Base-by-base conservation (phyloP, 2,113 vertebrate genomes). In the Xerus inauris region DNA sequence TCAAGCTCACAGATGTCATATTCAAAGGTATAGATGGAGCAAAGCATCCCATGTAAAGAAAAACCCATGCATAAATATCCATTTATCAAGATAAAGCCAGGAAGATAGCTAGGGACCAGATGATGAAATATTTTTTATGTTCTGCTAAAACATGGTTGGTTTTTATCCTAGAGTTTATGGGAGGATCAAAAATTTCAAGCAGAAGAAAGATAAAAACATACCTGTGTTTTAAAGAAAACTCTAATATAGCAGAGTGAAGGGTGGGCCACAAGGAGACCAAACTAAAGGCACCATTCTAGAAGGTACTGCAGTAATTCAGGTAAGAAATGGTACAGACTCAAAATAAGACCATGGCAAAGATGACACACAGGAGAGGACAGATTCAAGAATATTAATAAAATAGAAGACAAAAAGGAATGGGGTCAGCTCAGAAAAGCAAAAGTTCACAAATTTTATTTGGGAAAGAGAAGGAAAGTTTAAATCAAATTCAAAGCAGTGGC, bases 381-480 rank as follows among this genome's bases (percentile, higher is more conserved):
- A 85, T 90, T 94, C 35, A 65, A 95, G 64, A 83, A 81, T 49
- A n/a, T 72, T 76, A 71, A 76, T 24, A 91, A 91, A 95, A 47
- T 14, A 51, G 22, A 92, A 65, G 77, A 62, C 67, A 84, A 90
- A 81, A 89, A 75, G 24, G 47, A 82, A 62, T 45, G 40, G 38
- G 42, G n/a, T 87, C 26, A 54, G 35, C 75, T 94, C 26, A 71
- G 57, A 67, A 95, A 95, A 85, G 19, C 9, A 40, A 89, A 92
- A 73, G 79, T 35, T 47, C 51, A 67, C 26, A 89, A 40, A 8
- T 35, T 72, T 89, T 90, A 79, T 47, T 59, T 11, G 6, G 47
- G 40, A 30, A 84, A 12, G 30, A 84, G 6, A 89, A 93, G 26
- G 11, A 38, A 94, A 91, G 35, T 82, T 80, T 94, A 67, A 82